Base-by-base conservation (phyloP, 2,797 vertebrate species). In the Chaetophractus vellerosus region DNA sequence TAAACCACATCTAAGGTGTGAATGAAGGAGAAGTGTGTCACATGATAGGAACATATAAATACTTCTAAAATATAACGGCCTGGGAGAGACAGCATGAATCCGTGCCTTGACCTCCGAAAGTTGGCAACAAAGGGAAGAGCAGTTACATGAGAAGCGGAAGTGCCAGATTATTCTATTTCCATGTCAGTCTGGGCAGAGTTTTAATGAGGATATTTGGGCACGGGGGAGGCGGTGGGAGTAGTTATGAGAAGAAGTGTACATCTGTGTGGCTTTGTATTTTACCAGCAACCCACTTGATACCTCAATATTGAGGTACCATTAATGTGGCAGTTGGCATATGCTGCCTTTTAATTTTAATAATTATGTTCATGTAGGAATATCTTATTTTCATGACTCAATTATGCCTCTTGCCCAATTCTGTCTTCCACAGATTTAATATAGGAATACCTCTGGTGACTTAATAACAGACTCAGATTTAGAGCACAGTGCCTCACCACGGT, bases 351-450 rank as follows among this genome's bases (percentile, higher is more conserved):
- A 91, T 94, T 88, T 89, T 66, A 71, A 85, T 68, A 59, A 74
- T 85, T 78, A 50, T 16, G 10, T 45, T 64, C 12, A 64, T 14
- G 45, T 75, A 61, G 61, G 38, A 31, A 15, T 81, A 68, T 57
- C 21, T 88, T 82, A 92, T 59, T 86, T 90, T 86, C 18, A 90
- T 81, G 31, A 90, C 15, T 75, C 55, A 61, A 7, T 85, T 76
- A 68, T 72, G 55, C 1, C 31, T 90, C 26, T 82, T 76, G 15
- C 21, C 52, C 64, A 94, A 59, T 84, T 83, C 33, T 48, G 28
- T 50, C 72, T 38, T 63, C 10, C 26, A 57, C 4, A 85, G 45
- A 52, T 28, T 18, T 48, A 91, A 33, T 36, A 76, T 14, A 61
- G 14, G 38, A 21, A 24, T 38, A 45, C 6, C 9, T 31, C 69